A percentile compares a stretch with the other conserved stretches of the same genome.
Evolutionary conservation across 2,888 invertebrate genomes (phyloP).

Genomic region (Nephrotoma guestfalica): DNA sequence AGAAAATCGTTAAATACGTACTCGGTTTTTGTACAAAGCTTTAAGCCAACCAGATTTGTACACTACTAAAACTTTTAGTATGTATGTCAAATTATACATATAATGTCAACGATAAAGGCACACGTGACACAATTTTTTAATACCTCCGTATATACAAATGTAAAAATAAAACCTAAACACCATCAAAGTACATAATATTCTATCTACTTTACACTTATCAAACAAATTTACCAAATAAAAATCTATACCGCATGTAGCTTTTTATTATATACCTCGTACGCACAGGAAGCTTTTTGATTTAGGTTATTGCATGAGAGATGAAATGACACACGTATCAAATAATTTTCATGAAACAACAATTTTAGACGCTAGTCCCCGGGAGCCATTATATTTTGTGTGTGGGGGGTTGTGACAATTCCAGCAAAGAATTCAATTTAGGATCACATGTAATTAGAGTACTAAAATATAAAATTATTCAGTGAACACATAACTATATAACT

Average conservation of each 20-base stretch:
- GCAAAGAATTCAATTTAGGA: background rate
- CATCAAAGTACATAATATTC: background rate
- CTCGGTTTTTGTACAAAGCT: background rate
- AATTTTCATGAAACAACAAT: background rate
- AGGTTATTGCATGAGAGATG: background rate
- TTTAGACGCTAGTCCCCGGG: background rate
- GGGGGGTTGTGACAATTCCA: background rate
- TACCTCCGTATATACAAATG: background rate
- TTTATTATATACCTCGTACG: background rate
- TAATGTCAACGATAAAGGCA: background rate
- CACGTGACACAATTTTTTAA: background rate
- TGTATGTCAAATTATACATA: background rate
- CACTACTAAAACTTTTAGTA: background rate
- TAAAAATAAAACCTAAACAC: background rate
- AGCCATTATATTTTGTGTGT: background rate
- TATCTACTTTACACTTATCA: too few relatives aligned
- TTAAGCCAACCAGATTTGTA: background rate
- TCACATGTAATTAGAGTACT: background rate
- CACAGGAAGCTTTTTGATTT: background rate
- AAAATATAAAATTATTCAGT: background rate
- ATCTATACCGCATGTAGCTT: too few relatives aligned
- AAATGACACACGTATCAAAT: background rate
- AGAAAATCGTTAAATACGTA: background rate
- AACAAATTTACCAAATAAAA: too few relatives aligned
- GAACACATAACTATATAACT: too few relatives aligned